A percentile compares a stretch with the other conserved stretches of the same genome.
Conservation (phyloP, 2,797 vertebrate genomes). For the Fistularia commersonii region DNA sequence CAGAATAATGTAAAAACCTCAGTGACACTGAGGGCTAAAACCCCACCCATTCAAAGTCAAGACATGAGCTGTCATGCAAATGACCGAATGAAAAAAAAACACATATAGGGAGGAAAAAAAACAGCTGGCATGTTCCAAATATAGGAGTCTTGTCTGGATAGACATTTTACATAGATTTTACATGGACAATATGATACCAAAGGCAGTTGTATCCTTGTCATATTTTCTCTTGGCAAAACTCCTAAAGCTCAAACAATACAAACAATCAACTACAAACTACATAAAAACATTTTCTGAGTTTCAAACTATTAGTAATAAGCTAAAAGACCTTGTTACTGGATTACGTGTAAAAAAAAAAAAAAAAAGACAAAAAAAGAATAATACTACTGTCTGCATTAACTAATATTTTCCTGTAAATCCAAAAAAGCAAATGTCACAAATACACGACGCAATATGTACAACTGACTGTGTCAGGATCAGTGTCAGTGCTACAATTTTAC, state of each 20-base stretch:
- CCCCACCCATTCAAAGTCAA: constrained; percentile 23
- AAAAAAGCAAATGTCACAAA: constrained; percentile 11
- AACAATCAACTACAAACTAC: constrained; percentile 8
- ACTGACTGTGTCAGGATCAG: constrained; percentile 21
- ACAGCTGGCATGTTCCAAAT: too few species aligned
- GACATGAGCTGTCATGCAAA: background rate
- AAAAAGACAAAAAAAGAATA: constrained; percentile 11
- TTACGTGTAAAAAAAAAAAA: constrained; percentile 8
- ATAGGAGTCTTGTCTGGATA: too few species aligned
- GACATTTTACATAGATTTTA: too few species aligned
- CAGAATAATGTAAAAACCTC: constrained; percentile 34
- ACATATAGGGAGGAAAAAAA: background rate
- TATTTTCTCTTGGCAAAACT: constrained; percentile 20
- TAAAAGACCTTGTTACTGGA: constrained; percentile 28
- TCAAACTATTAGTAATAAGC: constrained; percentile 3
- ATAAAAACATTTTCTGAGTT: constrained; percentile 8
- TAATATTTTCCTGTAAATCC: constrained; percentile 12
- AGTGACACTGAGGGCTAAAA: constrained; percentile 6
- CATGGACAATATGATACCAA: background rate
- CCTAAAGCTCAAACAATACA: constrained; percentile 6
- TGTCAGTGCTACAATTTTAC: constrained; percentile 63
- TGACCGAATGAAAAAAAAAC: background rate
- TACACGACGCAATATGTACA: constrained; percentile 27
- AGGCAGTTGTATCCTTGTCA: background rate
- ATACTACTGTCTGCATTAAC: constrained; percentile 7